These are phyloP conservation scores for Atta texana DNA, from an alignment of 1,140 invertebrate species.

Conservation along the genomic window DNA sequence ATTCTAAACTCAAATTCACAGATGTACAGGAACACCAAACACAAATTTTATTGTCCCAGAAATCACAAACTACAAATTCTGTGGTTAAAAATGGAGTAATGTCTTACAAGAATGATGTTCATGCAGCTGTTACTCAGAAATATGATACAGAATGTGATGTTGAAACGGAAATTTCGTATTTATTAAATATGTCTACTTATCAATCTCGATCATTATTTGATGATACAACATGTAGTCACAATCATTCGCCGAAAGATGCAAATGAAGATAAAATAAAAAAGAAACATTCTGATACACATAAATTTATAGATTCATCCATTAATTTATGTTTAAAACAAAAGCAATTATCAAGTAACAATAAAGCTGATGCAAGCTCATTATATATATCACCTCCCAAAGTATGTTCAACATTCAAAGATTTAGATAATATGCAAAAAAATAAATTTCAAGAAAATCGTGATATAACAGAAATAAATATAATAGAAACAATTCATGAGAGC, in stretches of 20 bases:
- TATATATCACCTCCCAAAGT: not conserved
- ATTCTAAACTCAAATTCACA: not conserved
- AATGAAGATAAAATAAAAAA: constrained; percentile 6
- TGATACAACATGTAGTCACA: constrained; percentile 22
- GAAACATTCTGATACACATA: not conserved
- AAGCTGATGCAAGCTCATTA: not conserved
- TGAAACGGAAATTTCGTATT: not conserved
- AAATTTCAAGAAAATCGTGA: not conserved
- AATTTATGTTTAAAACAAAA: constrained; percentile 17
- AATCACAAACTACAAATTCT: not conserved
- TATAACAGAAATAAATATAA: not conserved
- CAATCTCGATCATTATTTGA: constrained; percentile 60
- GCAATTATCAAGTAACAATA: not conserved
- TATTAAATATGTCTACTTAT: constrained; percentile 22
- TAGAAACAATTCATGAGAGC: not conserved
- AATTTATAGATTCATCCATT: not conserved
- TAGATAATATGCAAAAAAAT: not conserved
- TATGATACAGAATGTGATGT: not conserved
- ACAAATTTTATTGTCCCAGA: not conserved
- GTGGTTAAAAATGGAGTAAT: not conserved
- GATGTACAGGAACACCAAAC: not conserved
- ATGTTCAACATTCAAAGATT: not conserved
- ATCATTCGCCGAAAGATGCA: constrained; percentile 12
- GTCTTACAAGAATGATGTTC: not conserved
- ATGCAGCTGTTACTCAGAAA: constrained; percentile 15